phyloP scores from a whole-genome alignment of 2,797 vertebrate species.

The Bryconaethiops microstoma region DNA sequence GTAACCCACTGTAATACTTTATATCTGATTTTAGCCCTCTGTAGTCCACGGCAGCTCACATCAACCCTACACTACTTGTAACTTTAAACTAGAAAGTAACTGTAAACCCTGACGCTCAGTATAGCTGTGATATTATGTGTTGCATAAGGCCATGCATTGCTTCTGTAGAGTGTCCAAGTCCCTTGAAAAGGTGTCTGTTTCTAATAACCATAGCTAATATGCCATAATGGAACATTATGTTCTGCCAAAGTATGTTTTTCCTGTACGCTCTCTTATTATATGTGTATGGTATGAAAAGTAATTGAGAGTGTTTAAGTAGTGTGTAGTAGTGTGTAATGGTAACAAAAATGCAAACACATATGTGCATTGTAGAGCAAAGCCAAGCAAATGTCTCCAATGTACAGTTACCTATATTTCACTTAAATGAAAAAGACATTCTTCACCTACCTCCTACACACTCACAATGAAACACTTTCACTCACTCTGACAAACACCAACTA shows the following conservation, averaged over 20 bases:
- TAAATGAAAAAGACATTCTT: not conserved
- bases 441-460: not conserved
- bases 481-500: not conserved
- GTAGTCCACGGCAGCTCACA: not conserved
- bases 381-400: not conserved
- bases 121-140: not conserved
- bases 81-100: not conserved
- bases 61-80: no score
- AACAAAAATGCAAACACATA: no score
- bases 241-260: conserved; percentile 12
- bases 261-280: not conserved
- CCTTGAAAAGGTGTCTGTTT: conserved; percentile 20
- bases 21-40: no score
- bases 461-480: conserved; percentile 7
- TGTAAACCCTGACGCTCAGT: not conserved
- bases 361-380: not conserved
- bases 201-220: conserved; percentile 22
- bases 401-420: not conserved
- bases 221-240: not conserved
- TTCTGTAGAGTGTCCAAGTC: not conserved
- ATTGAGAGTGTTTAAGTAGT: not conserved
- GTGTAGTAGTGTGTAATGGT: no score
- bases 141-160: not conserved
- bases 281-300: not conserved
- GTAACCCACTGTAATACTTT: no score